A percentile compares a stretch with the other conserved stretches of the same genome.
Conservation (phyloP, 2,888 invertebrate species). For the Rhopalosiphum nymphaeae region DNA sequence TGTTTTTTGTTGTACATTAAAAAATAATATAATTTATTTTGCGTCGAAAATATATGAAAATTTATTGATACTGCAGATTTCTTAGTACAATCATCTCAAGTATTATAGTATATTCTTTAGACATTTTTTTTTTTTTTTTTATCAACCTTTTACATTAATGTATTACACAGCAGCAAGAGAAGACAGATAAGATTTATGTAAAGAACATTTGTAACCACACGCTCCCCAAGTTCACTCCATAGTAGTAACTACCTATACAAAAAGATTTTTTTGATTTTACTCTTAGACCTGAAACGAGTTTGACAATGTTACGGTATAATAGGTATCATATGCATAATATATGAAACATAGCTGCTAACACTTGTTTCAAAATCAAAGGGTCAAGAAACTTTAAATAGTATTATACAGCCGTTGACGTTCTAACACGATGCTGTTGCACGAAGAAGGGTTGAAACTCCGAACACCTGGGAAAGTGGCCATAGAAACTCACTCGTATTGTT, state of each 20-base stretch:
- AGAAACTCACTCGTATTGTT: conserved; percentile 2
- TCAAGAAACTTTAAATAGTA: conserved; percentile 12
- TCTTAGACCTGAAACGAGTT: neutral
- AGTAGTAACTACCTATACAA: neutral
- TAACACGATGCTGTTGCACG: neutral
- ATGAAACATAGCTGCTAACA: conserved; percentile 8
- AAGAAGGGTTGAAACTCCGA: conserved; percentile 18
- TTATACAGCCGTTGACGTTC: neutral
- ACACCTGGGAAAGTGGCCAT: conserved; percentile 12
- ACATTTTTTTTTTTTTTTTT: neutral
- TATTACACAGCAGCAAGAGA: neutral
- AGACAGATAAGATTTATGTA: neutral
- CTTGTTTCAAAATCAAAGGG: conserved; percentile 35
- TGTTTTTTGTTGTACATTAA: neutral
- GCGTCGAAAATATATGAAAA: neutral
- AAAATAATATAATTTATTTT: neutral
- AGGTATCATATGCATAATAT: neutral
- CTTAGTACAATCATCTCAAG: neutral
- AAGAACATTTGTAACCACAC: neutral
- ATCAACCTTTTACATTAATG: neutral
- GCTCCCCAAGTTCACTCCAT: neutral
- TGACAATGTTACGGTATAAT: neutral
- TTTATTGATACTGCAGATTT: neutral
- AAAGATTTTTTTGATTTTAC: neutral
- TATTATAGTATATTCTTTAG: neutral